These are phyloP conservation scores for Coleophora deauratella DNA, from an alignment of 2,888 invertebrate genomes.

Conservation along the genomic window DNA sequence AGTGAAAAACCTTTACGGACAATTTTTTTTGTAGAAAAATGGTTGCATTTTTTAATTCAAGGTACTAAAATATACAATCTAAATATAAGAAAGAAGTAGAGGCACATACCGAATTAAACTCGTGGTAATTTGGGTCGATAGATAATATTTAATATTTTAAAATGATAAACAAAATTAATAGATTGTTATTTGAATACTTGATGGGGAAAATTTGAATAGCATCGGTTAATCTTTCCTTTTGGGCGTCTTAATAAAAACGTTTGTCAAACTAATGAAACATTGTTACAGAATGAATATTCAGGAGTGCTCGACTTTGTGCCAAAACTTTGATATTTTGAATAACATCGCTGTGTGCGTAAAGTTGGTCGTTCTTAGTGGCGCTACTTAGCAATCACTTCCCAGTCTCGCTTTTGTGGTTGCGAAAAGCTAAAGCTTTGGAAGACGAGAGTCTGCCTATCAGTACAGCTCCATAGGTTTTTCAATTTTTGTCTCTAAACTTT, in stretches of 20 bases:
- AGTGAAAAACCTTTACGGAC: too few species aligned
- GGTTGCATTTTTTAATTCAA: too few species aligned
- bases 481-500: too few species aligned
- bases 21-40: too few species aligned
- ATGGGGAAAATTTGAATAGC: background rate
- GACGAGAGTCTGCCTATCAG: too few species aligned
- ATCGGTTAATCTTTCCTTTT: background rate
- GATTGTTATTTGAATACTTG: background rate
- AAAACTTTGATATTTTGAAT: slow-evolving; percentile 35
- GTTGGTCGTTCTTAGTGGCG: slow-evolving; percentile 25
- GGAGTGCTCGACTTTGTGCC: slow-evolving; percentile 20
- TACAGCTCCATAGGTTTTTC: too few species aligned
- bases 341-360: slow-evolving; percentile 20
- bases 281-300: slow-evolving; percentile 37
- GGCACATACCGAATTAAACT: too few species aligned
- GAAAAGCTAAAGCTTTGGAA: too few species aligned
- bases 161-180: background rate
- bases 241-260: slow-evolving; percentile 9
- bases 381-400: background rate
- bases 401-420: too few species aligned
- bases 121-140: too few species aligned
- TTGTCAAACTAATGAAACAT: slow-evolving; percentile 27
- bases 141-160: background rate
- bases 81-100: too few species aligned
- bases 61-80: too few species aligned